Conservation (phyloP, 1,140 invertebrate species). For the Platorchestia sp. region DNA sequence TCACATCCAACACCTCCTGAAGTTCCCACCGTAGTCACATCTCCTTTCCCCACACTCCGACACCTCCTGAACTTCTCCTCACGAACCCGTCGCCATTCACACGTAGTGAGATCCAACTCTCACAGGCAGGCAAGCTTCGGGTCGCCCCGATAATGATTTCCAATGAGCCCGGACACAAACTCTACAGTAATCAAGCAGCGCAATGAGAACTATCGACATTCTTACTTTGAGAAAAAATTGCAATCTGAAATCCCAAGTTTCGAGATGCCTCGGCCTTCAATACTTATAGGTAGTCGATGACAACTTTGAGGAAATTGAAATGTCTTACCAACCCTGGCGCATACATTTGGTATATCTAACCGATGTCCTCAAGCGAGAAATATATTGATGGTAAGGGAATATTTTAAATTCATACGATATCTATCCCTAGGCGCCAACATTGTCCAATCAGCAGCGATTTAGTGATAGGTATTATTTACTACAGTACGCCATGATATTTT, state of each 20-base stretch:
- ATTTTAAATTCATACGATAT: too few relatives aligned
- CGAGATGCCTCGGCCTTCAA: neutral
- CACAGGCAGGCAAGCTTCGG: neutral
- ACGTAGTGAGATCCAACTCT: neutral
- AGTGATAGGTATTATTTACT: too few relatives aligned
- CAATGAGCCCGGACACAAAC: constrained; percentile 4
- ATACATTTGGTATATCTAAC: neutral
- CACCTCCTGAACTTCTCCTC: neutral
- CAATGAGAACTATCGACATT: constrained; percentile 1
- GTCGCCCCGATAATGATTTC: neutral
- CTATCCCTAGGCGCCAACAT: too few relatives aligned
- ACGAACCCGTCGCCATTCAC: neutral
- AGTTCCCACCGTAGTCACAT: neutral
- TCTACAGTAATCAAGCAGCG: neutral
- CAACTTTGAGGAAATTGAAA: neutral
- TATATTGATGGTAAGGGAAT: too few relatives aligned
- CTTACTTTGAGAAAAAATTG: constrained; percentile 4
- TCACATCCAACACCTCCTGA: neutral
- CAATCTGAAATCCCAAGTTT: neutral
- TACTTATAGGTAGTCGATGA: neutral
- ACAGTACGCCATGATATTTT: too few relatives aligned
- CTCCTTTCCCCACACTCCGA: neutral
- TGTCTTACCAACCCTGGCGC: neutral
- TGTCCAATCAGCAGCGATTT: too few relatives aligned
- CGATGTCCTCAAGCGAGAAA: too few relatives aligned